These are phyloP conservation scores for Siniperca undulata DNA, from an alignment of 2,797 vertebrate genomes.

Conservation along the genomic window DNA sequence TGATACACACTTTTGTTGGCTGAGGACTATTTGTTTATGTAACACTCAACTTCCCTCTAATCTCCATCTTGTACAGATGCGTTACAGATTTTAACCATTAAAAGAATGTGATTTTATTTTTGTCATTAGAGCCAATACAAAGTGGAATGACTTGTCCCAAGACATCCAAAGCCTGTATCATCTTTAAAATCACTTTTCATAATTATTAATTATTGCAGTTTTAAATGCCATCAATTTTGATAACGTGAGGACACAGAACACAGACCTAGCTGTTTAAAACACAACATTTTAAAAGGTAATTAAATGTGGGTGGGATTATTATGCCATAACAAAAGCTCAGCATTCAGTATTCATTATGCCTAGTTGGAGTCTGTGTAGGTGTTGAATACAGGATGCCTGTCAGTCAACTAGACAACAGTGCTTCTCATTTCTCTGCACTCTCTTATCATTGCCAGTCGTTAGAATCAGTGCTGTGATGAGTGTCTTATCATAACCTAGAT, in stretches of 20 bases:
- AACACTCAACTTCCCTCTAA: too few species aligned
- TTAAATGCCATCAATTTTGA: slow-evolving; percentile 28
- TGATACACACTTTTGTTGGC: background rate
- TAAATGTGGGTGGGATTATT: slow-evolving; percentile 38
- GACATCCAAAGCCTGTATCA: slow-evolving; percentile 1
- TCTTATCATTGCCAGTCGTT: slow-evolving; percentile 22
- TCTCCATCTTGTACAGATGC: too few species aligned
- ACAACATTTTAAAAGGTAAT: slow-evolving; percentile 51
- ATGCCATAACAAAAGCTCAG: slow-evolving; percentile 33
- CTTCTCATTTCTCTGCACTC: slow-evolving; percentile 10
- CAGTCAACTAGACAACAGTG: slow-evolving; percentile 40
- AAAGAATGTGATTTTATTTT: background rate
- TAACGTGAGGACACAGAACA: background rate
- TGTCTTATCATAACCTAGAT: slow-evolving; percentile 1
- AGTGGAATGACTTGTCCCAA: slow-evolving; percentile 24
- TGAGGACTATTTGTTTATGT: too few species aligned
- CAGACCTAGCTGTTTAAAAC: background rate
- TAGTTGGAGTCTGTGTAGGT: slow-evolving; percentile 41
- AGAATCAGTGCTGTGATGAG: slow-evolving; percentile 20
- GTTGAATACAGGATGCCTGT: slow-evolving; percentile 46
- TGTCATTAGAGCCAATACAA: slow-evolving; percentile 1
- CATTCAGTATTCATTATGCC: slow-evolving; percentile 23
- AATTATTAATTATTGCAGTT: background rate
- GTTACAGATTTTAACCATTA: too few species aligned
- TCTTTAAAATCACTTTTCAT: background rate